These are phyloP conservation scores for Drosophila imparisetae DNA, from an alignment of 2,888 invertebrate genomes.

Conservation along the genomic window DNA sequence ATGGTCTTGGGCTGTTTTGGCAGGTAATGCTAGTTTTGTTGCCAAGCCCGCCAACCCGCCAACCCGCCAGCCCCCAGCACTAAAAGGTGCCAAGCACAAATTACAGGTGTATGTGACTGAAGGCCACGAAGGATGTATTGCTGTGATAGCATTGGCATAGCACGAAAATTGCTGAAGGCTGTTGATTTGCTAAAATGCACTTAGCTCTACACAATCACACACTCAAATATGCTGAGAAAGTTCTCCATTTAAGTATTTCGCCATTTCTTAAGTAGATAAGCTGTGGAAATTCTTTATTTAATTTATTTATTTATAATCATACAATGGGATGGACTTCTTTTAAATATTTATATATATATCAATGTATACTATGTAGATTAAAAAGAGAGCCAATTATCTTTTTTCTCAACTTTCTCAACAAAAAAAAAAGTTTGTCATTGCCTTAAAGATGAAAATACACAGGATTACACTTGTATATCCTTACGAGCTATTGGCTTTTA, in stretches of 20 bases:
- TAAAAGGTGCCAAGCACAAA: slow-evolving; percentile 55
- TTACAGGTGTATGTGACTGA: slow-evolving; percentile 73
- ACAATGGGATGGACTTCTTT: neutral
- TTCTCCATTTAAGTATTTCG: neutral
- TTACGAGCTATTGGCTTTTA: neutral
- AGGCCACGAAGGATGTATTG: slow-evolving; percentile 56
- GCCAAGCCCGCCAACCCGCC: slow-evolving; percentile 14
- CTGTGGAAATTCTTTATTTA: neutral
- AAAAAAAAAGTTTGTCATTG: neutral
- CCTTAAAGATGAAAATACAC: neutral
- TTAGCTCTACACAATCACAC: slow-evolving; percentile 41
- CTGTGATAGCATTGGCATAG: slow-evolving; percentile 63
- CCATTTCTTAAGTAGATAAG: neutral
- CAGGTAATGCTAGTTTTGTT: slow-evolving; percentile 58
- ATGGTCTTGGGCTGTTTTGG: slow-evolving; percentile 61
- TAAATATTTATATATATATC: neutral
- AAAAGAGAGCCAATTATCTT: neutral
- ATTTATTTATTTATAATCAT: neutral
- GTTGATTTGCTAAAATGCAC: slow-evolving; percentile 58
- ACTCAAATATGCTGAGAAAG: slow-evolving; percentile 21
- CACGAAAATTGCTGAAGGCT: slow-evolving; percentile 57
- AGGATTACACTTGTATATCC: neutral
- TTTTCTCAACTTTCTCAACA: neutral
- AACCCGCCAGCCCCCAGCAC: neutral
- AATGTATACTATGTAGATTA: neutral